These are phyloP conservation scores for Aix galericulata DNA, from an alignment of 2,113 vertebrate genomes.

Conservation along the genomic window DNA sequence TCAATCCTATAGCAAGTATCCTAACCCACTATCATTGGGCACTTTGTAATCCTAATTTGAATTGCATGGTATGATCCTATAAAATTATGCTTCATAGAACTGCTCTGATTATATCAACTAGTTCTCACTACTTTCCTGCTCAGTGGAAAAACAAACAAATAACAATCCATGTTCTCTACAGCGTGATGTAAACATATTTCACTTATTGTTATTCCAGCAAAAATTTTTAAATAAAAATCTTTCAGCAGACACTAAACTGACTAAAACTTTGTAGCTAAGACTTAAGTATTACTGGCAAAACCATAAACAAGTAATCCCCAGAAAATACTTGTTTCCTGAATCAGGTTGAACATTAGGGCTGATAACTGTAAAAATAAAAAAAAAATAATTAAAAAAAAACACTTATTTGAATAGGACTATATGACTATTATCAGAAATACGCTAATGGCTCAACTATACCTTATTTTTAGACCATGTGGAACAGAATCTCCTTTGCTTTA, in stretches of 20 bases:
- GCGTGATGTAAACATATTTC: not conserved
- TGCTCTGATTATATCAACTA: not conserved
- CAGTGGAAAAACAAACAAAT: not conserved
- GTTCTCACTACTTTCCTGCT: not conserved
- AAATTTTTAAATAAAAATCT: not conserved
- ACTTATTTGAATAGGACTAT: not conserved
- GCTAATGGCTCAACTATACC: not conserved
- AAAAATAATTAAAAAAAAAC: not conserved
- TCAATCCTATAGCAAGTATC: not conserved
- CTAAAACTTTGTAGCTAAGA: not conserved
- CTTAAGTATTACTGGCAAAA: not conserved
- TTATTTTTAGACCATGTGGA: not conserved
- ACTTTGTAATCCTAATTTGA: not conserved
- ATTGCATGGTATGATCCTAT: not conserved
- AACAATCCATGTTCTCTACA: not conserved
- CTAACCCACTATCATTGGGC: not conserved
- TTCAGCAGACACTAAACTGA: no score
- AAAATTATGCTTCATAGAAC: not conserved
- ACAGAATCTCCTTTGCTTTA: not conserved
- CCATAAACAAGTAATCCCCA: not conserved
- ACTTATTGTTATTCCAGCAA: not conserved
- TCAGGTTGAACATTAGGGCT: not conserved
- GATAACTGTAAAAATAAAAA: not conserved
- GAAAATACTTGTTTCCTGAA: not conserved
- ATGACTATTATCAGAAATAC: not conserved